These are phyloP conservation scores for Buteo buteo DNA, from an alignment of 2,113 vertebrate genomes.

Conservation along the genomic window DNA sequence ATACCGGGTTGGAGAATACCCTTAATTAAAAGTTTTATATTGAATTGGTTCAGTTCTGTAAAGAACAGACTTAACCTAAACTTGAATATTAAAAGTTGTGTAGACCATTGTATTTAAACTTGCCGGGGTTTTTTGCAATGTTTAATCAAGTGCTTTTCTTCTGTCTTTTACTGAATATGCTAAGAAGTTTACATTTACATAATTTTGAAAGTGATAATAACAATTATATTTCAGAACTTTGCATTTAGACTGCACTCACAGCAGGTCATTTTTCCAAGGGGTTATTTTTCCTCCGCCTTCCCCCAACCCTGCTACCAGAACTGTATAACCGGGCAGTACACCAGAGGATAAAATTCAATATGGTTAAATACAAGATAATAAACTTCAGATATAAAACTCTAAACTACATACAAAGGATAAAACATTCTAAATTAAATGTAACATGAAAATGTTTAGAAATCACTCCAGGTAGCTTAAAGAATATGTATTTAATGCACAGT, in stretches of 20 bases:
- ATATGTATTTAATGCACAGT: background rate
- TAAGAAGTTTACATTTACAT: background rate
- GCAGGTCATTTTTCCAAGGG: background rate
- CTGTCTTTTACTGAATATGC: background rate
- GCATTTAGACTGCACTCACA: background rate
- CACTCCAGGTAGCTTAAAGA: background rate
- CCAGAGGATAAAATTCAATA: background rate
- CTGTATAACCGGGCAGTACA: background rate
- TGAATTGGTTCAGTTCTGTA: background rate
- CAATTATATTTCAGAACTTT: conserved; percentile 5
- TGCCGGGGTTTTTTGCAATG: background rate
- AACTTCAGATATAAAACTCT: background rate
- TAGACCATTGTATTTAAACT: background rate
- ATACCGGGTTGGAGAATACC: background rate
- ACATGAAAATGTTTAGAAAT: background rate
- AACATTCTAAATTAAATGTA: background rate
- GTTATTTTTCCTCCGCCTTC: background rate
- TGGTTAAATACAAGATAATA: background rate
- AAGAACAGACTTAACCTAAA: background rate
- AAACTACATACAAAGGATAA: background rate
- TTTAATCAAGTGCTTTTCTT: background rate
- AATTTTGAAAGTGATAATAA: background rate
- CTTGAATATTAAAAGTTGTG: background rate
- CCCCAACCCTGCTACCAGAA: background rate
- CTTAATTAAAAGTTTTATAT: conserved; percentile 42